These are phyloP conservation scores for Heterodera schachtii DNA, from an alignment of 1,140 invertebrate genomes.

Conservation along the genomic window DNA sequence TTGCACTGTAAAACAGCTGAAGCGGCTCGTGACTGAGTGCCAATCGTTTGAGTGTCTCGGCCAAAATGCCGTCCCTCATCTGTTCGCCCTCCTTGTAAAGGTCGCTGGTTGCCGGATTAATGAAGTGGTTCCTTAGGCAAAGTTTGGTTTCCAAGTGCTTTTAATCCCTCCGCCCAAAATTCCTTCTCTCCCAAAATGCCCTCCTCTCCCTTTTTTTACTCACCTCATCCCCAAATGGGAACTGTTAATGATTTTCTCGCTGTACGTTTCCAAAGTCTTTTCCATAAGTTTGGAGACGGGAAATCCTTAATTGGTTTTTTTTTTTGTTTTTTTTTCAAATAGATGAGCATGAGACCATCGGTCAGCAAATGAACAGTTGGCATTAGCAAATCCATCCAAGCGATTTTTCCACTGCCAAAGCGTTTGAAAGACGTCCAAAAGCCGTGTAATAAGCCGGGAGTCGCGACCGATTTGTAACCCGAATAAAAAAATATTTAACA, in stretches of 20 bases:
- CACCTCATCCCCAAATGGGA: conserved; percentile 44
- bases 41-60: conserved; percentile 66
- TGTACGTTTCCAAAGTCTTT: conserved; percentile 70
- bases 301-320: conserved; percentile 68
- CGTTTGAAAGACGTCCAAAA: conserved; percentile 80
- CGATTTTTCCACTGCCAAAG: conserved; percentile 75
- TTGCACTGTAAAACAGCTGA: conserved; percentile 62
- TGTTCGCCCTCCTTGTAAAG: conserved; percentile 68
- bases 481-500: too few species aligned
- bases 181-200: too few species aligned
- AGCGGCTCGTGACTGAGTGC: conserved; percentile 60
- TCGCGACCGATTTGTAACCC: conserved; percentile 56
- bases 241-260: conserved; percentile 58
- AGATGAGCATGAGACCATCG: conserved; percentile 30
- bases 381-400: conserved; percentile 79
- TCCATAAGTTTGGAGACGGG: conserved; percentile 74
- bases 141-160: too few species aligned
- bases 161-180: too few species aligned
- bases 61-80: conserved; percentile 66
- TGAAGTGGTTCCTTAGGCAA: conserved; percentile 55
- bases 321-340: background rate
- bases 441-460: conserved; percentile 83
- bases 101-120: conserved; percentile 66
- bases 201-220: conserved; percentile 15
- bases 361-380: conserved; percentile 72